These are phyloP conservation scores for Drosophila santomea DNA, from an alignment of 1,140 invertebrate genomes.

Conservation along the genomic window DNA sequence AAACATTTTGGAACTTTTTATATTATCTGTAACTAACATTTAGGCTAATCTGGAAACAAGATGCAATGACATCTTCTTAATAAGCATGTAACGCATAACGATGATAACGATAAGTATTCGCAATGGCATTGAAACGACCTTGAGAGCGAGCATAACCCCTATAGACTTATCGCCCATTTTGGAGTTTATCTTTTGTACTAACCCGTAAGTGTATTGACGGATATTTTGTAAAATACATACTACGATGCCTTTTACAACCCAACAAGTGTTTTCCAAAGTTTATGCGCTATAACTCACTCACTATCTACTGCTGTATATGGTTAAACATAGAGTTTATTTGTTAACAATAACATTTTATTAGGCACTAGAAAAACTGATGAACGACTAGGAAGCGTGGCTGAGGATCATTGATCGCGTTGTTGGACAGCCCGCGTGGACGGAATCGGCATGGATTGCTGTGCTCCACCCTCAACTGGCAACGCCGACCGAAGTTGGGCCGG, in stretches of 20 bases:
- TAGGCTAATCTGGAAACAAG: constrained; percentile 20
- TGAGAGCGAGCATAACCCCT: constrained; percentile 36
- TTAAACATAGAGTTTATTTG: constrained; percentile 56
- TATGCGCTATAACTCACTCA: no score
- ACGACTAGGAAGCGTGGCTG: constrained; percentile 61
- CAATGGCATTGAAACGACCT: constrained; percentile 48
- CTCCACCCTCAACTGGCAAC: constrained; percentile 9
- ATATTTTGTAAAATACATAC: constrained; percentile 51
- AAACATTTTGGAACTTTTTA: constrained; percentile 24
- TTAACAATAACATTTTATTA: constrained; percentile 64
- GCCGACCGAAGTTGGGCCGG: background rate
- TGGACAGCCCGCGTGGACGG: constrained; percentile 67
- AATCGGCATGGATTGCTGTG: constrained; percentile 56
- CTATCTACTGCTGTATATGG: background rate
- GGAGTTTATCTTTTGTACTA: constrained; percentile 71
- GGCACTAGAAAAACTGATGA: constrained; percentile 54
- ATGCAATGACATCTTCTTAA: constrained; percentile 23
- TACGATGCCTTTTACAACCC: constrained; percentile 28
- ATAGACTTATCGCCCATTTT: constrained; percentile 48
- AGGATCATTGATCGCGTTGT: constrained; percentile 18
- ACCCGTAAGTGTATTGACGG: constrained; percentile 57
- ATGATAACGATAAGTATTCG: constrained; percentile 52
- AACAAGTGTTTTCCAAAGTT: background rate
- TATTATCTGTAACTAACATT: constrained; percentile 25
- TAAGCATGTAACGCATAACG: constrained; percentile 1